Evolutionary conservation across 2,797 vertebrate genomes (phyloP), one percentile per base, ranked within the genome.

Genomic region (Rachycentron canadum): DNA sequence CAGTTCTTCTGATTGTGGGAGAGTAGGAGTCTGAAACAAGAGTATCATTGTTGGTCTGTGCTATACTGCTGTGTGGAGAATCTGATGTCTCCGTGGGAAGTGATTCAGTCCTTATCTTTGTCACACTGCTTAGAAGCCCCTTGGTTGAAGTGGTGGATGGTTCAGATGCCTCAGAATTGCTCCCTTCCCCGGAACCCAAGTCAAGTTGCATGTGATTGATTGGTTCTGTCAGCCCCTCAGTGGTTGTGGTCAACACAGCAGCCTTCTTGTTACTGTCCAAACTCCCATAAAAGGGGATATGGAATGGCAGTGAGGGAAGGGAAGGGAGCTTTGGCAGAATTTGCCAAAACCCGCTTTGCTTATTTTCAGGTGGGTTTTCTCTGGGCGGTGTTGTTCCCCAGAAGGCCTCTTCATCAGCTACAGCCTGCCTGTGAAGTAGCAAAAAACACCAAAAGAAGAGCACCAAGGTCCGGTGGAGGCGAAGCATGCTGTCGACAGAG

Each of bases 401-500:
- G 6, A 49, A 53, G 57, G 80, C 89, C 55, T 92, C 91, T 75
- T 92, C 88, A 0, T 90, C 90, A 3, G 90, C 88, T 40, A 78
- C 81, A 66, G 80, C 79, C 59, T 69, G 86, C 57, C 75, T 50
- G 52, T 76, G 82, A 63, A 89, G 86, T 52, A 94, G 63, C 60
- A 93, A 47, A 43, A 85, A 85, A 78, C 90, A 91, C 86, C 88
- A 92, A 83, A 91, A 86, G 86, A 85, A 88, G 74, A 94, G 60
- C 77, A 81, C 75, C 80, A 91, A 63, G 76, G 89, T 90, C 85
- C 59, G 65, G 78, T 76, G 88, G 81, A 93, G 90, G 79, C 70
- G 81, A 87, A 87, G 91, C 95, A 95, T 95, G 82, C 94, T 95
- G 94, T 89, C 90, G 86, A 82, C 86, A 55, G 90, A 81, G 78